Evolutionary conservation across 2,888 invertebrate genomes (phyloP).

Genomic region (Perizoma affinitatum): DNA sequence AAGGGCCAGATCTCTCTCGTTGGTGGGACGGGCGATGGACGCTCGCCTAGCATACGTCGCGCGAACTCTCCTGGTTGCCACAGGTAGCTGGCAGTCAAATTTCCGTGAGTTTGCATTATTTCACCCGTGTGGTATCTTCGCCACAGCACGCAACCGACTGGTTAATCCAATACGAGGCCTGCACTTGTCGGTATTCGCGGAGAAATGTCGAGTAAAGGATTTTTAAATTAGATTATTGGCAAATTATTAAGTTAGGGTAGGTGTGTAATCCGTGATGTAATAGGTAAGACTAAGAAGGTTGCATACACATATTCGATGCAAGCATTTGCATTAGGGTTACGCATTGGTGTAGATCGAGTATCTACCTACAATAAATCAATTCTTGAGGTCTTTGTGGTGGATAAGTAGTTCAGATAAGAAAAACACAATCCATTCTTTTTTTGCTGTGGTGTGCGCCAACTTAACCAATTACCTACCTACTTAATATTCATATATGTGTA

Average conservation of each 20-base stretch:
- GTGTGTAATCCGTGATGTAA: constrained; percentile 39
- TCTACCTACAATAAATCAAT: too few relatives aligned
- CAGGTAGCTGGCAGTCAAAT: constrained; percentile 75
- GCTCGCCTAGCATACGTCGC: constrained; percentile 74
- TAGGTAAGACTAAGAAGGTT: constrained; percentile 16
- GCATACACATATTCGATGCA: constrained; percentile 4
- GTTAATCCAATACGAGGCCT: constrained; percentile 76
- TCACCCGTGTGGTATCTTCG: constrained; percentile 45
- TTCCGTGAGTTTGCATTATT: constrained; percentile 77
- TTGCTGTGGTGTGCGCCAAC: too few relatives aligned
- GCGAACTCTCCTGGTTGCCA: constrained; percentile 81
- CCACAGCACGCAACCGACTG: constrained; percentile 61
- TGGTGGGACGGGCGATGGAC: constrained; percentile 75
- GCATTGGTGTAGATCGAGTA: background rate
- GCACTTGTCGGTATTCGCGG: constrained; percentile 74
- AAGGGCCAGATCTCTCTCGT: constrained; percentile 75
- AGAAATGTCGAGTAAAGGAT: constrained; percentile 58
- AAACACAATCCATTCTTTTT: too few relatives aligned
- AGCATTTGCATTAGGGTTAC: background rate
- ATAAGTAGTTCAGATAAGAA: too few relatives aligned
- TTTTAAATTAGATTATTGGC: constrained; percentile 69
- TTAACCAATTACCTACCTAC: too few relatives aligned
- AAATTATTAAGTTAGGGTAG: constrained; percentile 52
- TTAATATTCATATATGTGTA: too few relatives aligned
- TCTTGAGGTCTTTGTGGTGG: too few relatives aligned